phyloP scores from a whole-genome alignment of 2,113 vertebrate species.

The Lucifuga dentata region DNA sequence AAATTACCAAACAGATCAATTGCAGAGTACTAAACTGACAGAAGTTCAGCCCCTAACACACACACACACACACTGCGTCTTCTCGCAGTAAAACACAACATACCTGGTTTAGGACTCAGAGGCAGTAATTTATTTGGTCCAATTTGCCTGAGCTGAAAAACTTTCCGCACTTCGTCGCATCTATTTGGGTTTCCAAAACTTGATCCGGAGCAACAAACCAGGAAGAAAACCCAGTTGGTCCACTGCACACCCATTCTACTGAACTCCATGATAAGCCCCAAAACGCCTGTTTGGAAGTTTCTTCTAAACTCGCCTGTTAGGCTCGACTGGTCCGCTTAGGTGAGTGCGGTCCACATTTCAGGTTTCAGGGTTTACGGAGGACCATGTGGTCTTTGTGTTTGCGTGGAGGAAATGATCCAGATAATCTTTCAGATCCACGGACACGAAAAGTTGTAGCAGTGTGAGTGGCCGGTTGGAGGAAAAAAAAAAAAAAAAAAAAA shows the following conservation, averaged over 20 bases:
- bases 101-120: constrained; percentile 83
- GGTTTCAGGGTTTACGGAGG: neutral
- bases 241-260: constrained; percentile 48
- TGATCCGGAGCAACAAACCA: constrained; percentile 37
- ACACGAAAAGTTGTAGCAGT: constrained; percentile 50
- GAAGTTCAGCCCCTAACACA: too few species aligned
- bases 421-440: neutral
- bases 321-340: constrained; percentile 37
- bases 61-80: neutral
- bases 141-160: constrained; percentile 85
- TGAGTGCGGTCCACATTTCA: constrained; percentile 59
- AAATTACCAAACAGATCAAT: too few species aligned
- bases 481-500: too few species aligned
- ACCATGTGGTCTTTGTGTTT: neutral
- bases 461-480: constrained; percentile 12
- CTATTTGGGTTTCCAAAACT: constrained; percentile 53
- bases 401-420: neutral
- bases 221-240: constrained; percentile 35
- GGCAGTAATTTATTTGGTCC: constrained; percentile 80
- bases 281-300: neutral
- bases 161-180: constrained; percentile 88
- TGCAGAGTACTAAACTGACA: too few species aligned
- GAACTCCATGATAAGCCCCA: neutral
- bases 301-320: neutral
- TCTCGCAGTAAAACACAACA: too few species aligned